Evolutionary conservation across 2,888 invertebrate species (phyloP).

Genomic region (Protodeltote pygarga): DNA sequence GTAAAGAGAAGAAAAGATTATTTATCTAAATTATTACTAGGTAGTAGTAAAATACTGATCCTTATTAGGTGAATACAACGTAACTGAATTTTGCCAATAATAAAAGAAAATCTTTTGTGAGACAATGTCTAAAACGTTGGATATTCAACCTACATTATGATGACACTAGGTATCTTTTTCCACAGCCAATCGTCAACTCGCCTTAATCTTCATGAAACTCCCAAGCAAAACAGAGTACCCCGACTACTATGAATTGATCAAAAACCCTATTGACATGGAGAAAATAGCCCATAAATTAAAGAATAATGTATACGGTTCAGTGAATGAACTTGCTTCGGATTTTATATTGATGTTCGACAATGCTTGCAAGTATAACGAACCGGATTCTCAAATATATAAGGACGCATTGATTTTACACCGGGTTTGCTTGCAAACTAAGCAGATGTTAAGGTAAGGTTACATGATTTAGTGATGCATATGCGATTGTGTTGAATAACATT

Average conservation of each 20-base stretch:
- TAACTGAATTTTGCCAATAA: no score
- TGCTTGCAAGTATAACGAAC: conserved; percentile 98
- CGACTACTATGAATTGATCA: conserved; percentile 98
- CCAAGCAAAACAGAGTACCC: conserved; percentile 98
- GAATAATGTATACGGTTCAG: conserved; percentile 90
- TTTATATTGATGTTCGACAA: conserved; percentile 98
- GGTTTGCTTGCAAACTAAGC: conserved; percentile 96
- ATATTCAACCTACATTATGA: no score
- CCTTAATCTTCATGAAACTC: conserved; percentile 97
- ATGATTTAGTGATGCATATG: not conserved
- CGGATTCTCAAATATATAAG: conserved; percentile 98
- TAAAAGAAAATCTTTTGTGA: no score
- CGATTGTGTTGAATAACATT: no score
- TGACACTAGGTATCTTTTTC: no score
- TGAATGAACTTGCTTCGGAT: conserved; percentile 96
- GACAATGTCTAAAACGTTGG: no score
- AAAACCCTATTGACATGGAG: conserved; percentile 98
- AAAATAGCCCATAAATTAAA: conserved; percentile 95
- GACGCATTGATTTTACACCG: conserved; percentile 97
- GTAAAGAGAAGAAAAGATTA: no score
- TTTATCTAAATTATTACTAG: no score
- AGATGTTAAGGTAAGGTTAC: conserved; percentile 90
- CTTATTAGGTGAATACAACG: no score
- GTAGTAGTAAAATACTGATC: no score
- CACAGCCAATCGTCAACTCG: conserved; percentile 94